phyloP scores from a whole-genome alignment of 2,888 invertebrate genomes.

The Ormia ochracea region DNA sequence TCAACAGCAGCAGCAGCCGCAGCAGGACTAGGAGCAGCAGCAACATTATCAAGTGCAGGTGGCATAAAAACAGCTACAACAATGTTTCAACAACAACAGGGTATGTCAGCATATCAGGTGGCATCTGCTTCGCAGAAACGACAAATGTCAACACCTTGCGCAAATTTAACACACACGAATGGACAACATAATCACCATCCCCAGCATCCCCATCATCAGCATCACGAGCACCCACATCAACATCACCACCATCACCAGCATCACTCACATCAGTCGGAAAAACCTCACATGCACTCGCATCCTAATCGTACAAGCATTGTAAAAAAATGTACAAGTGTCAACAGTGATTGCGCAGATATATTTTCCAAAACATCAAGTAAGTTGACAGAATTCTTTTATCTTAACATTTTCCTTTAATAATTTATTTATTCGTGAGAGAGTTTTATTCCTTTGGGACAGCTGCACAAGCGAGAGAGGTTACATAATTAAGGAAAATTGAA shows the following conservation, averaged over 20 bases:
- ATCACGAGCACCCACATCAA: neutral
- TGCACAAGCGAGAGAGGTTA: no score
- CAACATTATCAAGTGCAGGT: neutral
- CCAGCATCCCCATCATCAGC: neutral
- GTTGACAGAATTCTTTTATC: conserved; percentile 23
- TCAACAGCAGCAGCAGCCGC: neutral
- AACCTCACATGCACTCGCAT: conserved; percentile 5
- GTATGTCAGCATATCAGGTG: conserved; percentile 66
- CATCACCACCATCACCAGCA: neutral
- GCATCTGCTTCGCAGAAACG: conserved; percentile 71
- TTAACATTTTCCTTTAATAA: neutral
- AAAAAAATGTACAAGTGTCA: conserved; percentile 11
- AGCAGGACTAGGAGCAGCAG: neutral
- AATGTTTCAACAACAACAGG: conserved; percentile 13
- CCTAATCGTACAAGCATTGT: conserved; percentile 35
- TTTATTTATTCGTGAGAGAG: neutral
- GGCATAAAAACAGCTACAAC: neutral
- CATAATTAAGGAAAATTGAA: no score
- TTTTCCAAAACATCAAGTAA: conserved; percentile 72
- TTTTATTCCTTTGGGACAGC: neutral
- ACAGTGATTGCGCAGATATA: conserved; percentile 13
- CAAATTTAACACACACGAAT: conserved; percentile 68
- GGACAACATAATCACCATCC: conserved; percentile 63
- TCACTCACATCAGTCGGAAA: neutral
- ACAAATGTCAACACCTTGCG: conserved; percentile 68